phyloP scores from a whole-genome alignment of 2,797 vertebrate genomes.

The Poeciliopsis gracilis region DNA sequence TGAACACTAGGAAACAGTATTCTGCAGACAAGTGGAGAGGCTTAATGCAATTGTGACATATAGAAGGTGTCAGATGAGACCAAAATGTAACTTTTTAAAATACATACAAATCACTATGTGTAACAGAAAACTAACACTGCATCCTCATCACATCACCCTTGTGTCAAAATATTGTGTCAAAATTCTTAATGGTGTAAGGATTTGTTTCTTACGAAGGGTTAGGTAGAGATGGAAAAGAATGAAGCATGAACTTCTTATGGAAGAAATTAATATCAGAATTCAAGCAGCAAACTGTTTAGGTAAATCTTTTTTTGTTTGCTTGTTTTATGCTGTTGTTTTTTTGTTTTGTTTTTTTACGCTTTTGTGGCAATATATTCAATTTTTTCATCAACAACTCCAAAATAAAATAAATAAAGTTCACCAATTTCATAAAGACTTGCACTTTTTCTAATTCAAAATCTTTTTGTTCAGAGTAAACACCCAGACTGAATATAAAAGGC shows the following conservation, averaged over 20 bases:
- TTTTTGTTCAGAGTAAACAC: constrained; percentile 8
- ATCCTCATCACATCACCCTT: neutral
- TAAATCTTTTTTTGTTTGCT: neutral
- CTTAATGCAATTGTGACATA: neutral
- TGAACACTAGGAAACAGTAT: neutral
- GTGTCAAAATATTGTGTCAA: neutral
- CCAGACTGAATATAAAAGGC: constrained; percentile 6
- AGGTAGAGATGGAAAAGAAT: neutral
- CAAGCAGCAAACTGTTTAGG: neutral
- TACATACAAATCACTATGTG: neutral
- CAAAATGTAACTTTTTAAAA: neutral
- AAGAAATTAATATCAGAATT: neutral
- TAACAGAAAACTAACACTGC: neutral
- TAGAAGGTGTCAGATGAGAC: neutral
- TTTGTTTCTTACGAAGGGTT: neutral
- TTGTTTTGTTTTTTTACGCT: neutral
- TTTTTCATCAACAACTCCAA: neutral
- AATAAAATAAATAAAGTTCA: neutral
- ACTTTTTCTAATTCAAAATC: neutral
- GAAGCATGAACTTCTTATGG: neutral
- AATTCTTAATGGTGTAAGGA: neutral
- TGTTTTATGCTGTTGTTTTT: no score
- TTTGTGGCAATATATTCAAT: neutral
- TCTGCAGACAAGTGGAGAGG: neutral
- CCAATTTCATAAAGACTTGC: neutral